A percentile compares a stretch with the other conserved stretches of the same genome.
Conservation (phyloP, 2,797 vertebrate genomes). For the Tenualosa ilisha region DNA sequence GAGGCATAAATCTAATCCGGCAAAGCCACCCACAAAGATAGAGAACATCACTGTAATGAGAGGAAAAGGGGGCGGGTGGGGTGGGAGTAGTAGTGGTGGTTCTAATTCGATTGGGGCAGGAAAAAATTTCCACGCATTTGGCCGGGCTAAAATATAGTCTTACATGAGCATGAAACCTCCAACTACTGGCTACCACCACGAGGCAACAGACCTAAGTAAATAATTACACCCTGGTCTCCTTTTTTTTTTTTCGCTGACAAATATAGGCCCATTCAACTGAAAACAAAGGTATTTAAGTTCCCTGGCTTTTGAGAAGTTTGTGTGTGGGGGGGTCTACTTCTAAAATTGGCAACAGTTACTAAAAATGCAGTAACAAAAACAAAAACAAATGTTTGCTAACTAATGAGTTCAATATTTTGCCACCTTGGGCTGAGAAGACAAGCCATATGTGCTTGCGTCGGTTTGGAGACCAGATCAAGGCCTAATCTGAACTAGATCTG, state of each 20-base stretch:
- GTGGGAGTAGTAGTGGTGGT: not conserved
- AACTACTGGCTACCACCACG: slow-evolving; percentile 37
- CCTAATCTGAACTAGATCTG: too few relatives aligned
- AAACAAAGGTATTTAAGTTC: slow-evolving; percentile 51
- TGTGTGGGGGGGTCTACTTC: not conserved
- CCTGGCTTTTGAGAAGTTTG: slow-evolving; percentile 36
- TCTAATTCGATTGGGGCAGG: slow-evolving; percentile 31
- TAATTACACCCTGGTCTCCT: not conserved
- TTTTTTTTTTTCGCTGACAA: slow-evolving; percentile 36
- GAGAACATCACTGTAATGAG: slow-evolving; percentile 41
- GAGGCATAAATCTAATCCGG: slow-evolving; percentile 51
- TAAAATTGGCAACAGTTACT: slow-evolving; percentile 25
- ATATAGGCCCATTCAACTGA: slow-evolving; percentile 58
- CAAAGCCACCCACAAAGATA: slow-evolving; percentile 49
- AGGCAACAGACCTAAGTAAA: slow-evolving; percentile 50
- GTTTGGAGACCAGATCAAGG: not conserved
- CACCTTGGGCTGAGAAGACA: slow-evolving; percentile 33
- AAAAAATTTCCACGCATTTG: slow-evolving; percentile 55
- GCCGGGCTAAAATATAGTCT: slow-evolving; percentile 39
- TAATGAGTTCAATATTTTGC: slow-evolving; percentile 41
- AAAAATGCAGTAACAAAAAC: not conserved
- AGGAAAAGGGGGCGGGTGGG: not conserved
- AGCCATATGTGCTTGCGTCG: slow-evolving; percentile 16
- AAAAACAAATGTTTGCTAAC: slow-evolving; percentile 40
- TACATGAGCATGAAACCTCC: slow-evolving; percentile 41